Evolutionary conservation across 2,888 invertebrate species (phyloP).

Genomic region (Cephus rjabovi): DNA sequence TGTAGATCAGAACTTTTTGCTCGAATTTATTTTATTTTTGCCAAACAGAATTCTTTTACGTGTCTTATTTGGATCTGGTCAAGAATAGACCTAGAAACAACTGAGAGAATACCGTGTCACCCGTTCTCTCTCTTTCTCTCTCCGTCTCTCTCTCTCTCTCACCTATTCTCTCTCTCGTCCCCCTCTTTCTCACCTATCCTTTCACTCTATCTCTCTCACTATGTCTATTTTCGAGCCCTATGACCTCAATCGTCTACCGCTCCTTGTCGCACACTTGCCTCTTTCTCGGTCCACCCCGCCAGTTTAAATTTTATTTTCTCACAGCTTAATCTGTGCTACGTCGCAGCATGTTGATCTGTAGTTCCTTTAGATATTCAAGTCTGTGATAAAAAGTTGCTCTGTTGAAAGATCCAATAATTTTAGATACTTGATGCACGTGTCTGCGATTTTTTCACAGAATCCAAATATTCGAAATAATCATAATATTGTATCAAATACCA

Average conservation of each 20-base stretch:
- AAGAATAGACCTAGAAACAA: not conserved
- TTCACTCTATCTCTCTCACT: not conserved
- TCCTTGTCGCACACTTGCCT: not conserved
- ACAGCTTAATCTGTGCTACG: not conserved
- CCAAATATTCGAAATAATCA: not conserved
- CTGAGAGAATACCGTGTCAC: not conserved
- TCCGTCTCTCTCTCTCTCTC: not conserved
- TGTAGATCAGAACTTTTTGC: not conserved
- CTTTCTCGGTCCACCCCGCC: not conserved
- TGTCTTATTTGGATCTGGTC: not conserved
- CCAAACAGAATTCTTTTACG: not conserved
- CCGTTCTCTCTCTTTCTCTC: not conserved
- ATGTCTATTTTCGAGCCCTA: not conserved
- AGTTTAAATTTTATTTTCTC: not conserved
- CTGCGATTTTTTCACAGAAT: not conserved
- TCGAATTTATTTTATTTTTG: not conserved
- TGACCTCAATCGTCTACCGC: not conserved
- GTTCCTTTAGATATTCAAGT: not conserved
- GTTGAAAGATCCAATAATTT: not conserved
- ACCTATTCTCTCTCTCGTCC: not conserved
- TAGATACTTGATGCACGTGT: not conserved
- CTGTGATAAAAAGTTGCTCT: not conserved
- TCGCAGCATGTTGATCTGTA: not conserved
- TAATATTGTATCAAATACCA: not conserved
- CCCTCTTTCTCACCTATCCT: not conserved